phyloP scores from a whole-genome alignment of 2,888 invertebrate genomes.

The Cephus pulcher region DNA sequence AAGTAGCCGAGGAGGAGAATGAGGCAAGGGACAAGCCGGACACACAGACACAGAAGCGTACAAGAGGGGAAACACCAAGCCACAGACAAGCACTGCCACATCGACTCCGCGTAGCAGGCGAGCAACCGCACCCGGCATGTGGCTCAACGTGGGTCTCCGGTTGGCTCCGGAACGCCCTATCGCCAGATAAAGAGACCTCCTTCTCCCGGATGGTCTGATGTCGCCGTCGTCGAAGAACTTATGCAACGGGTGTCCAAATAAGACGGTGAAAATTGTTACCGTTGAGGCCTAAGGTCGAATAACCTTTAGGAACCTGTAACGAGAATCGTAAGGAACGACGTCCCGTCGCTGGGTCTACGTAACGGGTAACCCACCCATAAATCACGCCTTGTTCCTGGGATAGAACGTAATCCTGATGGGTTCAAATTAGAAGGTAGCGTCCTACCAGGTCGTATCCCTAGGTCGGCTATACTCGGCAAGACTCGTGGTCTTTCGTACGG shows the following conservation, averaged over 20 bases:
- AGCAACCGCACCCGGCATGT: conserved; percentile 36
- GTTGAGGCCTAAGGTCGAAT: neutral
- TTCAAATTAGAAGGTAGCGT: neutral
- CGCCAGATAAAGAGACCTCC: conserved; percentile 1
- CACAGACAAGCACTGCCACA: conserved; percentile 6
- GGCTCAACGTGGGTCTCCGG: conserved; percentile 26
- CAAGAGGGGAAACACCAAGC: conserved; percentile 7
- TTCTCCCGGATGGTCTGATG: conserved; percentile 22
- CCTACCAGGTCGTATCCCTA: neutral
- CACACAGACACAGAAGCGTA: conserved; percentile 11
- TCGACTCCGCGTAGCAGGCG: conserved; percentile 33
- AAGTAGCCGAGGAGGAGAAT: conserved; percentile 20
- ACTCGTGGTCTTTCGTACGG: neutral
- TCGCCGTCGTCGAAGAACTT: conserved; percentile 21
- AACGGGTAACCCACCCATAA: neutral
- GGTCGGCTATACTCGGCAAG: neutral
- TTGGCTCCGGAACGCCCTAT: conserved; percentile 22
- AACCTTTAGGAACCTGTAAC: neutral
- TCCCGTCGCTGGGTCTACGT: neutral
- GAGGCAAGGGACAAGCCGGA: conserved; percentile 18
- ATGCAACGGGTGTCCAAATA: conserved; percentile 1
- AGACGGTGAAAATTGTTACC: neutral
- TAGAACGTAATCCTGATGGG: neutral
- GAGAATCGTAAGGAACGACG: neutral
- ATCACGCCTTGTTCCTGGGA: neutral